Evolutionary conservation across 2,113 vertebrate genomes (phyloP).

Genomic region (Silurus glanis): DNA sequence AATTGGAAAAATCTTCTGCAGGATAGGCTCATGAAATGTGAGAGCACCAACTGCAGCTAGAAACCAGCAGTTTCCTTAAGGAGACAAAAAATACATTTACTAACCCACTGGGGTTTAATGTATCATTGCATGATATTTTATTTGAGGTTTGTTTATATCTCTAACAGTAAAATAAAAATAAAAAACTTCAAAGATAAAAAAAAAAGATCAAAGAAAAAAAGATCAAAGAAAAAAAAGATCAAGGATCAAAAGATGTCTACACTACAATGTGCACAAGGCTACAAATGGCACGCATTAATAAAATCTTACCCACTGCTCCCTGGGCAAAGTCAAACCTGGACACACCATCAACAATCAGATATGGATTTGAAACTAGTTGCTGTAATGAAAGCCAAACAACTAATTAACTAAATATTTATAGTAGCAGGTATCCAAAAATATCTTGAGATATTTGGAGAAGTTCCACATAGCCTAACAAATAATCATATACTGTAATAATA

Average conservation of each 20-base stretch:
- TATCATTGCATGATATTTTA: neutral
- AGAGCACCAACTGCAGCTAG: slow-evolving; percentile 71
- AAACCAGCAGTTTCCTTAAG: slow-evolving; percentile 75
- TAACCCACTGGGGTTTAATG: neutral
- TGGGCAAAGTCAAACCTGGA: slow-evolving; percentile 72
- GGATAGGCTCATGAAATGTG: slow-evolving; percentile 61
- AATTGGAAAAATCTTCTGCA: slow-evolving; percentile 58
- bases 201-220: no score
- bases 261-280: neutral
- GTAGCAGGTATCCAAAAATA: neutral
- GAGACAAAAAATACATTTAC: neutral
- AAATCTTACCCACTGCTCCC: slow-evolving; percentile 63
- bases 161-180: neutral
- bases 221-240: no score
- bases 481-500: neutral
- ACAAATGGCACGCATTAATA: neutral
- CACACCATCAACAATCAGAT: slow-evolving; percentile 59
- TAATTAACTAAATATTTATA: neutral
- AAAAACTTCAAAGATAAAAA: neutral
- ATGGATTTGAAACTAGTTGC: slow-evolving; percentile 56
- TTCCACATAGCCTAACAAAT: neutral
- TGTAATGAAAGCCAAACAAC: slow-evolving; percentile 35
- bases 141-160: neutral
- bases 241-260: no score
- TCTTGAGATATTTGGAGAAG: no score